These are phyloP conservation scores for Prosopocoilus inquinatus DNA, from an alignment of 2,888 invertebrate species.

Conservation along the genomic window DNA sequence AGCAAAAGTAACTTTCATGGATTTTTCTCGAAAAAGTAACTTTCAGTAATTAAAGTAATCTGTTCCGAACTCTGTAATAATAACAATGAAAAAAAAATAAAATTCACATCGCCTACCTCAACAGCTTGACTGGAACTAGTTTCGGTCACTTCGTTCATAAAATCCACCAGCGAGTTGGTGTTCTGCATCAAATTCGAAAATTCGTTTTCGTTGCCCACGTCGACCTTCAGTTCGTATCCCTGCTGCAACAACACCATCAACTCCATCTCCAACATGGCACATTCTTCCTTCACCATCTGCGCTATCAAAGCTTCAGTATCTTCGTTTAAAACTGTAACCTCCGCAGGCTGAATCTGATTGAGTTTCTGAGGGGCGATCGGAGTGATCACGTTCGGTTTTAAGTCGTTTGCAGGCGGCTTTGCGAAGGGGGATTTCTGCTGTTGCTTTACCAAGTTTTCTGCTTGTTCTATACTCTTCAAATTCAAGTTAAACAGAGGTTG, in stretches of 20 bases:
- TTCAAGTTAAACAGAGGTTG: neutral
- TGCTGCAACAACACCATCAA: conserved; percentile 60
- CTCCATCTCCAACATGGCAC: conserved; percentile 65
- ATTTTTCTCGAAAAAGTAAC: too few species aligned
- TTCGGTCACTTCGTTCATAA: conserved; percentile 62
- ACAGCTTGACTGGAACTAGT: conserved; percentile 59
- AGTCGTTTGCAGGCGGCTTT: neutral
- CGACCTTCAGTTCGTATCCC: conserved; percentile 54
- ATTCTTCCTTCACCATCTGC: conserved; percentile 64
- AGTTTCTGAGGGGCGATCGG: neutral
- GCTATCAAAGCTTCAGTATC: conserved; percentile 51
- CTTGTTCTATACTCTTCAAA: neutral
- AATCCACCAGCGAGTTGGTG: conserved; percentile 57
- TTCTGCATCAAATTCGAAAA: conserved; percentile 54
- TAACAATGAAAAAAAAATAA: neutral
- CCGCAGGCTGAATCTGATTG: neutral
- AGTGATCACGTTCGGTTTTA: too few species aligned
- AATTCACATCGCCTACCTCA: conserved; percentile 52
- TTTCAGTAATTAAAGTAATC: too few species aligned
- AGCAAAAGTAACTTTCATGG: too few species aligned
- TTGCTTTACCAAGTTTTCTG: neutral
- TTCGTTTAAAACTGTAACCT: conserved; percentile 21
- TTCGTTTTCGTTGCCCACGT: conserved; percentile 60
- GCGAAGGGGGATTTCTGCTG: neutral
- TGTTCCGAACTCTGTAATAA: neutral